Percentiles rank a stretch among this genome's conserved stretches.
Evolutionary conservation across 2,113 vertebrate species (phyloP).

Genomic region (Vidua macroura): DNA sequence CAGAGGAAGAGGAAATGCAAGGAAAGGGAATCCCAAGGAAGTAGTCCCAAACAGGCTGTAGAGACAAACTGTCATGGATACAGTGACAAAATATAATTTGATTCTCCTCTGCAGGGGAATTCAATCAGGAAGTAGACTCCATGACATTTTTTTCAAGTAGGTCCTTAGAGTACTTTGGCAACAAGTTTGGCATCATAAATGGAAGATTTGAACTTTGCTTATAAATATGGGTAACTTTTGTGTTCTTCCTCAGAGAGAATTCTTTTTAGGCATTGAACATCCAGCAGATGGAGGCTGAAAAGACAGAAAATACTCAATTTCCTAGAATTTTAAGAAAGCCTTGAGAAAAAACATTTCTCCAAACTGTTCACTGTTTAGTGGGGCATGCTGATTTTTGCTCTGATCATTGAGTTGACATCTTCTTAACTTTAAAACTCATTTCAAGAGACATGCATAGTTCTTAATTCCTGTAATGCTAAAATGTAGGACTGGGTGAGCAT

Average conservation of each 20-base stretch:
- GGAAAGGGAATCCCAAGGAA: neutral
- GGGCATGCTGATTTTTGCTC: constrained; percentile 4
- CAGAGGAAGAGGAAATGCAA: neutral
- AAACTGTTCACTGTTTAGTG: constrained; percentile 38
- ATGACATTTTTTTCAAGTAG: constrained; percentile 72
- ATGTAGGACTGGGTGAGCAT: neutral
- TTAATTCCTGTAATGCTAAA: constrained; percentile 6
- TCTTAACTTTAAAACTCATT: constrained; percentile 46
- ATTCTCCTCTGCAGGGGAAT: constrained; percentile 42
- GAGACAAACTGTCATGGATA: neutral
- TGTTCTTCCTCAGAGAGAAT: constrained; percentile 48
- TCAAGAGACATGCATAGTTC: constrained; percentile 43
- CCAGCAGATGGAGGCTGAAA: constrained; percentile 56
- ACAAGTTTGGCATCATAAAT: constrained; percentile 52
- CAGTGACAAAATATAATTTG: constrained; percentile 23
- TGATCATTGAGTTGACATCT: constrained; percentile 63
- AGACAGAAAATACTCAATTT: constrained; percentile 47
- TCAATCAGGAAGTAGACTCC: constrained; percentile 71
- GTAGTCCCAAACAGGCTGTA: neutral
- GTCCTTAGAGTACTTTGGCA: constrained; percentile 68
- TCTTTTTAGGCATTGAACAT: constrained; percentile 36
- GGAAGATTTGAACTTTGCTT: constrained; percentile 60
- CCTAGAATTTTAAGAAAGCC: constrained; percentile 39
- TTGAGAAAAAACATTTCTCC: constrained; percentile 56
- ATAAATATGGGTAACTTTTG: constrained; percentile 27